Evolutionary conservation across 2,797 vertebrate species (phyloP).

Genomic region (Picus viridis): DNA sequence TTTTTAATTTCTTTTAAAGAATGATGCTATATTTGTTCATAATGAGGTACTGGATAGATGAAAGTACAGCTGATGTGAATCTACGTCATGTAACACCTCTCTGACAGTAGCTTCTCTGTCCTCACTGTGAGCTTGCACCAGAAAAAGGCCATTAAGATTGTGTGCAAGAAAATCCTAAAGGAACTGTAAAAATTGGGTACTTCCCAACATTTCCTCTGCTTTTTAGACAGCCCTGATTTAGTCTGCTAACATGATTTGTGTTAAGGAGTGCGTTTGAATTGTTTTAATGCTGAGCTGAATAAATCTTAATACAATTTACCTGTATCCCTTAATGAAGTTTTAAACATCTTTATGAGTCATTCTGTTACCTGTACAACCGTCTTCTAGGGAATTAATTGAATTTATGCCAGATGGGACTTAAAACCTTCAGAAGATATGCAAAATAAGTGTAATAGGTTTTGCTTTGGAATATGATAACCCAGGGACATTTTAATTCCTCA

Average conservation of each 20-base stretch:
- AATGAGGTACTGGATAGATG: background rate
- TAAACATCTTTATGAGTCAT: conserved; percentile 43
- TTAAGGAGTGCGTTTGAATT: background rate
- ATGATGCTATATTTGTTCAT: background rate
- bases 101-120: background rate
- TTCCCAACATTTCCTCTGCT: background rate
- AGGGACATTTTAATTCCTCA: conserved; percentile 61
- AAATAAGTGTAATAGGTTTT: conserved; percentile 57
- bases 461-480: conserved; percentile 58
- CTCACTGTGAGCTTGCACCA: fast-evolving
- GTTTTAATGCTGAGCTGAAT: conserved; percentile 36
- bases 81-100: background rate
- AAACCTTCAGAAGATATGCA: conserved; percentile 56
- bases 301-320: conserved; percentile 53
- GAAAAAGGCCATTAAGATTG: background rate
- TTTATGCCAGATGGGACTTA: conserved; percentile 58
- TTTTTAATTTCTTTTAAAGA: background rate
- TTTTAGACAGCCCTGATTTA: background rate
- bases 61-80: background rate
- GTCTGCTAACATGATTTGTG: background rate
- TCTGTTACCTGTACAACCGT: conserved; percentile 8
- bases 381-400: conserved; percentile 58
- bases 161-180: background rate
- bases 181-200: background rate
- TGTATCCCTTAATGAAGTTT: conserved; percentile 52